These are phyloP conservation scores for Darevskia mixta DNA, from an alignment of 2,797 vertebrate genomes.

Conservation along the genomic window DNA sequence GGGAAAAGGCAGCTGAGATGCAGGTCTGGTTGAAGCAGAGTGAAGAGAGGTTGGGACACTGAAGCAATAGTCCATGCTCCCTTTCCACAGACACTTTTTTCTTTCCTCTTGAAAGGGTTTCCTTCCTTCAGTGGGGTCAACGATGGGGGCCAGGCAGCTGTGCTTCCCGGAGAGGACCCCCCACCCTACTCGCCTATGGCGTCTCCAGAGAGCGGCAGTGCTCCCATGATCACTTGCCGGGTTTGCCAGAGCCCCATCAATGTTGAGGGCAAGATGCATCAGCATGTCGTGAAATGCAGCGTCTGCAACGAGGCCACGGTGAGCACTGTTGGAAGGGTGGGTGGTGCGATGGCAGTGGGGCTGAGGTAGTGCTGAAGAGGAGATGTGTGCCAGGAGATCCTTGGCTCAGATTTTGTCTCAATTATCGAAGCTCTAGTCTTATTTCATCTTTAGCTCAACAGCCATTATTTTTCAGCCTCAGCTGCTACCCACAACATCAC, in stretches of 20 bases:
- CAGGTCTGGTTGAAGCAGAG: background rate
- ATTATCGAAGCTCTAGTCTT: background rate
- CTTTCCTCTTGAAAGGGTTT: conserved; percentile 77
- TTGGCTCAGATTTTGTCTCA: background rate
- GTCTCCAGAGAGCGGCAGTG: conserved; percentile 91
- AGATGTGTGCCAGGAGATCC: background rate
- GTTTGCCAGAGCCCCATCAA: conserved; percentile 94
- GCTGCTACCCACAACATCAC: no score
- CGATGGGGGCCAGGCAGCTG: conserved; percentile 83
- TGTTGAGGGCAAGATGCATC: conserved; percentile 87
- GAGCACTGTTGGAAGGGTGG: conserved; percentile 55
- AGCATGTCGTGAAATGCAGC: conserved; percentile 92
- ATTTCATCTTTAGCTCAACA: background rate
- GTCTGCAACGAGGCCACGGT: conserved; percentile 95
- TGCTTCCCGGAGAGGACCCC: conserved; percentile 88
- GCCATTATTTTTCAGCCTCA: background rate
- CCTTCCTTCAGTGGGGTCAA: conserved; percentile 79
- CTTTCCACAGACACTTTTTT: background rate
- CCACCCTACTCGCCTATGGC: conserved; percentile 92
- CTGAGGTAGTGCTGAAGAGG: background rate
- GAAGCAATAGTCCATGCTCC: background rate
- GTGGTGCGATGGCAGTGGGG: no score
- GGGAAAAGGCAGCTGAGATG: background rate
- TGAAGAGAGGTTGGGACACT: background rate
- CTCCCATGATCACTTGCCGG: conserved; percentile 91